phyloP scores from a whole-genome alignment of 2,888 invertebrate species.

The Dione vanillae region DNA sequence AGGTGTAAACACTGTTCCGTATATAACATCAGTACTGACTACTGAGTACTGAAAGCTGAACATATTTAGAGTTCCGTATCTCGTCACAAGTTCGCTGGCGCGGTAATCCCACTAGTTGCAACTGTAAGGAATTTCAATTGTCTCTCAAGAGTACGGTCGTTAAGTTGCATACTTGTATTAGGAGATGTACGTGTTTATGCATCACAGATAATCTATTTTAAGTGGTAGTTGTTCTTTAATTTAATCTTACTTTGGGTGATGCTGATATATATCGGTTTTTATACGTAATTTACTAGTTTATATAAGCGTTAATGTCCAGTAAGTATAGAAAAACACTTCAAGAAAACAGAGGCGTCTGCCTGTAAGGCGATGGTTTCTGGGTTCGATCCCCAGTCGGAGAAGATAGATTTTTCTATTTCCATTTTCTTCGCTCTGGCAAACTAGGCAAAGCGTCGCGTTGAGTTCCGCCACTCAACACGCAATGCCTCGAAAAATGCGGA shows the following conservation, averaged over 20 bases:
- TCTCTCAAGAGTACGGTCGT: constrained; percentile 12
- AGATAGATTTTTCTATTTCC: no score
- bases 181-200: constrained; percentile 39
- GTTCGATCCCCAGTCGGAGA: no score
- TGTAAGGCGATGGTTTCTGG: no score
- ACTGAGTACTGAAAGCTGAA: constrained; percentile 13
- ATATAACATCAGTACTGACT: not conserved
- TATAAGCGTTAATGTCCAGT: no score
- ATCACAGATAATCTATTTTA: no score
- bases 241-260: not conserved
- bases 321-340: no score
- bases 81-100: constrained; percentile 14
- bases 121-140: constrained; percentile 23
- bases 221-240: not conserved
- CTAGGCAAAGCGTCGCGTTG: no score
- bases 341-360: no score
- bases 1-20: not conserved
- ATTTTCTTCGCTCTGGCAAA: no score
- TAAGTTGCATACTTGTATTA: constrained; percentile 13
- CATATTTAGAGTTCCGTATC: constrained; percentile 18
- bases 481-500: no score
- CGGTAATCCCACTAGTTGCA: constrained; percentile 16
- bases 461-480: no score
- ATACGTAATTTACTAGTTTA: no score
- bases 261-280: not conserved